A percentile compares a stretch with the other conserved stretches of the same genome.
Conservation (phyloP, 2,113 vertebrate genomes). For the Catagonus wagneri region DNA sequence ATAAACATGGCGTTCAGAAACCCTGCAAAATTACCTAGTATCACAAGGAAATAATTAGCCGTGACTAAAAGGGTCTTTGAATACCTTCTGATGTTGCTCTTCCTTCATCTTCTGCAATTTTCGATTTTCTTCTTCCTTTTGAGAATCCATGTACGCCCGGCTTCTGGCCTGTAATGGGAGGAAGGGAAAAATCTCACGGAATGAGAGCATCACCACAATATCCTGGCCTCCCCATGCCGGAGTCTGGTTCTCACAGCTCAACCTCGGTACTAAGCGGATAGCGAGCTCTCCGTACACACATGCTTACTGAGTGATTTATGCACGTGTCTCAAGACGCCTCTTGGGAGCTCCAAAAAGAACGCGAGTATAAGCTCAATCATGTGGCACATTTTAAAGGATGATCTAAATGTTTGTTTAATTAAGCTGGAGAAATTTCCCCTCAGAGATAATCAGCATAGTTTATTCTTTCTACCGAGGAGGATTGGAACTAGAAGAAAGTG, state of each 20-base stretch:
- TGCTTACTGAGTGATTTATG: slow-evolving; percentile 16
- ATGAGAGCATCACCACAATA: slow-evolving; percentile 5
- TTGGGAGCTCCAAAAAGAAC: slow-evolving; percentile 61
- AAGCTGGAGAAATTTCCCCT: slow-evolving; percentile 64
- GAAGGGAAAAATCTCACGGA: background rate
- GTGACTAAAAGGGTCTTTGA: background rate
- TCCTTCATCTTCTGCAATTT: slow-evolving; percentile 86
- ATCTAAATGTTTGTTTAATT: slow-evolving; percentile 72
- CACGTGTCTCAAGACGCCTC: slow-evolving; percentile 29
- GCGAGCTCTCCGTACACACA: background rate
- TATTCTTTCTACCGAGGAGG: slow-evolving; percentile 53
- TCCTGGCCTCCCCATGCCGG: background rate
- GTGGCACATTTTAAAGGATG: slow-evolving; percentile 57
- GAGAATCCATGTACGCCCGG: slow-evolving; percentile 77
- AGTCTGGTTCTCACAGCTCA: background rate
- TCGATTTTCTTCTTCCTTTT: slow-evolving; percentile 81
- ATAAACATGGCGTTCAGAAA: background rate
- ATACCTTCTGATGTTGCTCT: slow-evolving; percentile 87
- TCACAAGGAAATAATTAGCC: background rate
- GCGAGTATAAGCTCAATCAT: background rate
- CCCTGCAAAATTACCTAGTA: background rate
- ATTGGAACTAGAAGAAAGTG: slow-evolving; percentile 30
- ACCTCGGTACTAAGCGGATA: background rate
- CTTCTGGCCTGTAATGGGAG: slow-evolving; percentile 80
- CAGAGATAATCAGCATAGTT: slow-evolving; percentile 62